Evolutionary conservation across 2,888 invertebrate genomes (phyloP).

Genomic region (Chloroclysta siterata): DNA sequence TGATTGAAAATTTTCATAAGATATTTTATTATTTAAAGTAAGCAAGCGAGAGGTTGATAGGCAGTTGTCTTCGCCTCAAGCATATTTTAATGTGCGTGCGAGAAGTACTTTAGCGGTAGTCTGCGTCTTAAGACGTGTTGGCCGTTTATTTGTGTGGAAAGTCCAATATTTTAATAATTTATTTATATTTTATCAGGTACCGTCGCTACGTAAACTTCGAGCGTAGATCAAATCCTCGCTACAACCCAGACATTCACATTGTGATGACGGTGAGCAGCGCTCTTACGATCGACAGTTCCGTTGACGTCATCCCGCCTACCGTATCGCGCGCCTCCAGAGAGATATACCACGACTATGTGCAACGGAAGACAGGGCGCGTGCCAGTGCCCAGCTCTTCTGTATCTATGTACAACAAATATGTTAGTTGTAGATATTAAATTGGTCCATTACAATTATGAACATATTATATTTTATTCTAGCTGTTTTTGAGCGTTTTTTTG

Average conservation of each 20-base stretch:
- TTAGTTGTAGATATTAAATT: slow-evolving; percentile 56
- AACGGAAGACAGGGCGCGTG: slow-evolving; percentile 79
- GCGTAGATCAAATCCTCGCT: slow-evolving; percentile 84
- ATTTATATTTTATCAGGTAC: slow-evolving; percentile 63
- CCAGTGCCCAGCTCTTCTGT: slow-evolving; percentile 61
- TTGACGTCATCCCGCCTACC: slow-evolving; percentile 87
- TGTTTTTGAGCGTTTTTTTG: no score
- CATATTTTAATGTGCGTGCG: no score
- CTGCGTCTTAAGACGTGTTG: not conserved
- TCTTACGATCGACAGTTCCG: slow-evolving; percentile 87
- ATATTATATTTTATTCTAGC: no score
- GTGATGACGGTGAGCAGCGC: slow-evolving; percentile 86
- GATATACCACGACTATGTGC: slow-evolving; percentile 89
- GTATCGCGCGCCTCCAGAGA: slow-evolving; percentile 86
- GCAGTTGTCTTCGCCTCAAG: no score
- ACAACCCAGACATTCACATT: slow-evolving; percentile 78
- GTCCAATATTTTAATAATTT: no score
- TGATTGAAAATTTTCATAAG: no score
- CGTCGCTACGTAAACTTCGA: slow-evolving; percentile 86
- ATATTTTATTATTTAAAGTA: no score
- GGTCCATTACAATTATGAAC: not conserved
- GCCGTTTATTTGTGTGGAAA: no score
- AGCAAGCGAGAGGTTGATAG: no score
- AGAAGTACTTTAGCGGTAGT: no score
- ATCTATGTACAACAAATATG: slow-evolving; percentile 67